Conservation (phyloP, 92 coral and sea anemone genomes). For the Phenganax subtilis region DNA sequence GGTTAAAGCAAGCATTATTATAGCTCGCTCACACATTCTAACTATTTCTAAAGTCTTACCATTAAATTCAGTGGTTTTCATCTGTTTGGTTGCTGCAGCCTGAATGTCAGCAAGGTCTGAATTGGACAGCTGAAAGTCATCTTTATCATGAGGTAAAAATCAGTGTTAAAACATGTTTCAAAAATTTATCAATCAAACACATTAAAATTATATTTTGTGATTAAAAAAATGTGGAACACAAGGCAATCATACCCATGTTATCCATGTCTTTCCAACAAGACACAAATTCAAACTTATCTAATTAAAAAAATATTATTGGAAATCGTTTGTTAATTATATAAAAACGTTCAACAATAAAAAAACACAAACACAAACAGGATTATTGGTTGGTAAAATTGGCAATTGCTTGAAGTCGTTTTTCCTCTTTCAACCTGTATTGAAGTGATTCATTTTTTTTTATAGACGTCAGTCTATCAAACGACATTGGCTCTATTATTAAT, state of each 20-base stretch:
- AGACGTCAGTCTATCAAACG: conserved; percentile 15
- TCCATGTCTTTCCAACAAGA: neutral
- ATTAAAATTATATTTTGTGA: too few relatives aligned
- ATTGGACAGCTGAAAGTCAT: neutral
- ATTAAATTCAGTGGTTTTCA: neutral
- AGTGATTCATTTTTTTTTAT: neutral
- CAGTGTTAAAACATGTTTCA: conserved; percentile 6
- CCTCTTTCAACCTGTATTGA: conserved; percentile 18
- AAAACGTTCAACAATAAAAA: neutral
- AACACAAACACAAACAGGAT: conserved; percentile 5
- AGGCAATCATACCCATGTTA: neutral
- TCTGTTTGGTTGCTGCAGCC: neutral
- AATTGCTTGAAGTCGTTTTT: conserved; percentile 2
- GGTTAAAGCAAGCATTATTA: neutral
- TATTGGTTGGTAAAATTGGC: neutral
- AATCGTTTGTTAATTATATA: neutral
- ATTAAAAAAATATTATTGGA: neutral
- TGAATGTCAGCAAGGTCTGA: neutral
- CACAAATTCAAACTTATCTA: conserved; percentile 1
- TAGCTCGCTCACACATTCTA: too few relatives aligned
- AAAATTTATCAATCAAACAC: neutral
- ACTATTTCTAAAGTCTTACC: neutral
- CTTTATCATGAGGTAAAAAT: neutral
- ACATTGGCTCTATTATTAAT: conserved; percentile 25
- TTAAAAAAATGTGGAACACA: neutral